These are phyloP conservation scores for Colius striatus DNA, from an alignment of 2,113 vertebrate genomes.

Conservation along the genomic window DNA sequence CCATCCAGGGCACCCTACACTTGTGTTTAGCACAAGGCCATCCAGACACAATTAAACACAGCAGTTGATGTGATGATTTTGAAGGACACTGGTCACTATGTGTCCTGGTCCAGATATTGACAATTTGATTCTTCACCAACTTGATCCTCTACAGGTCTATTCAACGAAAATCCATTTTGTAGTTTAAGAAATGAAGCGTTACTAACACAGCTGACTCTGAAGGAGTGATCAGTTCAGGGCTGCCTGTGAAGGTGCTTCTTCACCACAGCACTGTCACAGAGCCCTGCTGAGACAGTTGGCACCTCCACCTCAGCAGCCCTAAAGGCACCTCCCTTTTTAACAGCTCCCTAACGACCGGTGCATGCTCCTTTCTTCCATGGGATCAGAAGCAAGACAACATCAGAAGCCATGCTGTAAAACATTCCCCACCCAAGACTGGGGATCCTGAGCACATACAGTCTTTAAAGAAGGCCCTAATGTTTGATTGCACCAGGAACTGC, in stretches of 20 bases:
- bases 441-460: not conserved
- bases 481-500: not conserved
- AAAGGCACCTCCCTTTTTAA: not conserved
- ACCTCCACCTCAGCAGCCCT: not conserved
- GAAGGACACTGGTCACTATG: not conserved
- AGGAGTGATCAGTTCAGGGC: not conserved
- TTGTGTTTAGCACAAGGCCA: not conserved
- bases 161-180: not conserved
- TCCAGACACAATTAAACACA: not conserved
- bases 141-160: not conserved
- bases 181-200: not conserved
- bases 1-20: not conserved
- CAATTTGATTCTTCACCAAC: not conserved
- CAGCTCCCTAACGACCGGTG: not conserved
- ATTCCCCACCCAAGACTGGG: not conserved
- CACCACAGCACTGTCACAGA: not conserved
- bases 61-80: not conserved
- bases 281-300: not conserved
- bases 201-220: not conserved
- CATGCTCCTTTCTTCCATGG: not conserved
- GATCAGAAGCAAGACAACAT: not conserved
- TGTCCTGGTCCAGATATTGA: not conserved
- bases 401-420: not conserved
- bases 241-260: fast-evolving
- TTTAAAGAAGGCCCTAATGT: not conserved